Conservation (phyloP, 2,113 vertebrate genomes). For the Salvelinus alpinus region DNA sequence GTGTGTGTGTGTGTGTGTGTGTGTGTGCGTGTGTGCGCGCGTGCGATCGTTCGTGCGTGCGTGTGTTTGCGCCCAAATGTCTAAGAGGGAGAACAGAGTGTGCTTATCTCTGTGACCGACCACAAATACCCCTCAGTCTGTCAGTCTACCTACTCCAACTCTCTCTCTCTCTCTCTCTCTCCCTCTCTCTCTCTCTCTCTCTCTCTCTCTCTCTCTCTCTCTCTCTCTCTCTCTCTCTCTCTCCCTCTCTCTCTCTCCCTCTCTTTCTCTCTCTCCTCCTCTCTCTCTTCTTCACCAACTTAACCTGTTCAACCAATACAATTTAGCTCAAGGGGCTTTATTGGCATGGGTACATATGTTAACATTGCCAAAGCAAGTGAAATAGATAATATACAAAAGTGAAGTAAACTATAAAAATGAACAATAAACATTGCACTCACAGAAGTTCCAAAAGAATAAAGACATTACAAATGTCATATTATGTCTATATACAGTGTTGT, state of each 20-base stretch:
- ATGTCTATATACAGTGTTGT: too few species aligned
- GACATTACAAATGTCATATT: too few species aligned
- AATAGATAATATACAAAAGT: too few species aligned
- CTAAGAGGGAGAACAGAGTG: constrained; percentile 47
- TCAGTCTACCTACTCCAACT: constrained; percentile 42
- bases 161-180: constrained; percentile 6
- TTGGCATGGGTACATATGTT: too few species aligned
- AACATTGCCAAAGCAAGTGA: too few species aligned
- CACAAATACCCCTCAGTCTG: constrained; percentile 53
- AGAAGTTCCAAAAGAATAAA: too few species aligned
- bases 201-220: neutral
- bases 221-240: neutral
- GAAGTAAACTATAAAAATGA: too few species aligned
- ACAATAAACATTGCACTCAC: too few species aligned
- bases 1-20: too few species aligned
- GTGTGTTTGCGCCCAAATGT: constrained; percentile 3
- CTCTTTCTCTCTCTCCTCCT: constrained; percentile 1
- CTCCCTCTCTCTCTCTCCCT: neutral
- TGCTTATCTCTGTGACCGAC: constrained; percentile 52
- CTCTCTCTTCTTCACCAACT: neutral
- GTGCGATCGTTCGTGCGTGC: neutral
- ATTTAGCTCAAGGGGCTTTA: too few species aligned
- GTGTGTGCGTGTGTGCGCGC: neutral
- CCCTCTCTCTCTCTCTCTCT: neutral
- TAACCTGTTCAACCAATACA: neutral